These are phyloP conservation scores for Drosophila vallismaia DNA, from an alignment of 2,888 invertebrate genomes.

Conservation along the genomic window DNA sequence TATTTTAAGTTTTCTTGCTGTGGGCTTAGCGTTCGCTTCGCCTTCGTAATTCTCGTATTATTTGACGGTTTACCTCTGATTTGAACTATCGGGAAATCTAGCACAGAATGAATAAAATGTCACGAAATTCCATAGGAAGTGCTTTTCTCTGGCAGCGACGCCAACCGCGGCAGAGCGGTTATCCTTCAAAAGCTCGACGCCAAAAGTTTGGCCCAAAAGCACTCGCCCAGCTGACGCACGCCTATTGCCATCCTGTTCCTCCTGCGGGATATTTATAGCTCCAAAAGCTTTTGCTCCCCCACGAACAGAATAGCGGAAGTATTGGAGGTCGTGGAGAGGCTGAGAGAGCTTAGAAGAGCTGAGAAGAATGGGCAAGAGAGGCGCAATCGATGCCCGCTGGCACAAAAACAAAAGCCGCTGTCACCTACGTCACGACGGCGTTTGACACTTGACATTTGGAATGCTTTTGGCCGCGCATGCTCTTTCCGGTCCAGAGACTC, in stretches of 20 bases:
- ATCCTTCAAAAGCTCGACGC: slow-evolving; percentile 54
- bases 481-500: neutral
- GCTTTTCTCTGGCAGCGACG: slow-evolving; percentile 59
- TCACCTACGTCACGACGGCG: slow-evolving; percentile 37
- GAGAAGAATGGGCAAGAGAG: neutral
- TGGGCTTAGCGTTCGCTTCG: neutral
- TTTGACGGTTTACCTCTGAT: slow-evolving; percentile 62
- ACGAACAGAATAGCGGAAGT: neutral
- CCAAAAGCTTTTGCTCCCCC: neutral
- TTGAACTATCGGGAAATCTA: slow-evolving; percentile 82
- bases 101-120: slow-evolving; percentile 80
- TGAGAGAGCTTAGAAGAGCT: neutral
- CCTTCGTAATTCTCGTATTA: slow-evolving; percentile 1
- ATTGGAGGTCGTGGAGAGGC: neutral
- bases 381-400: slow-evolving; percentile 2
- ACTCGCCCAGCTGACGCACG: slow-evolving; percentile 22
- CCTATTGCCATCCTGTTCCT: neutral
- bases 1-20: neutral
- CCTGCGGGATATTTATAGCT: slow-evolving; percentile 1
- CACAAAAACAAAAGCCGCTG: slow-evolving; percentile 14
- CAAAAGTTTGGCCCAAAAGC: slow-evolving; percentile 1
- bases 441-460: slow-evolving; percentile 71
- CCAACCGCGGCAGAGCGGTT: slow-evolving; percentile 11
- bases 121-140: slow-evolving; percentile 62
- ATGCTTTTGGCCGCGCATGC: neutral